phyloP scores from a whole-genome alignment of 2,113 vertebrate species.

The Callospermophilus lateralis region DNA sequence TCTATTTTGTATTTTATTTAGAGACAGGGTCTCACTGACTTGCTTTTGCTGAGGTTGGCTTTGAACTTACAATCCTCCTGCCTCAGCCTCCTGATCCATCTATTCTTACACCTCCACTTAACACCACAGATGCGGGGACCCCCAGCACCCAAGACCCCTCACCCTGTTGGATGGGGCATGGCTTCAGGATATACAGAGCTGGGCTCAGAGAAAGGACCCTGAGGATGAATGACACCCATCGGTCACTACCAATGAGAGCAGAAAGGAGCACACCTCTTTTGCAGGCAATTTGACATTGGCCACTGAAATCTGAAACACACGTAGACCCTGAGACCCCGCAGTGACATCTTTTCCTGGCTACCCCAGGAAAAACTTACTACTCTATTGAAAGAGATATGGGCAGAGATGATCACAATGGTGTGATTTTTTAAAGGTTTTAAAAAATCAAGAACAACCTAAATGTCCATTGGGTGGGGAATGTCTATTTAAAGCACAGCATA shows the following conservation, averaged over 20 bases:
- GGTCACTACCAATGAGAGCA: too few relatives aligned
- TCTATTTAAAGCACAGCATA: not conserved
- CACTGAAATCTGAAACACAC: not conserved
- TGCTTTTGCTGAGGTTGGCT: too few relatives aligned
- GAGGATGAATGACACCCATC: rapidly evolving
- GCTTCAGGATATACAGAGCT: not conserved
- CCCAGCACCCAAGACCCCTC: not conserved
- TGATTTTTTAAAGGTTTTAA: not conserved
- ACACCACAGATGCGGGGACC: not conserved
- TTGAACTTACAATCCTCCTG: too few relatives aligned
- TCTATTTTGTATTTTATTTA: too few relatives aligned
- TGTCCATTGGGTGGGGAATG: not conserved
- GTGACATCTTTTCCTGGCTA: not conserved
- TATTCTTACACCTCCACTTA: too few relatives aligned
- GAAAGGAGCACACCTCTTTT: not conserved
- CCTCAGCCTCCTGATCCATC: not conserved
- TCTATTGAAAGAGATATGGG: not conserved
- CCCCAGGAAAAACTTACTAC: not conserved
- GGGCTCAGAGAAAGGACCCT: not conserved
- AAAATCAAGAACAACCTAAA: not conserved
- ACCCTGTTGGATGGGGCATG: not conserved
- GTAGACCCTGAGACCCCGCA: not conserved
- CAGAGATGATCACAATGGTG: not conserved
- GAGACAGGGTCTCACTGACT: too few relatives aligned
- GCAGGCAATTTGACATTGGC: not conserved